Base-by-base conservation (phyloP, 2,113 vertebrate genomes). In the Egretta garzetta region DNA sequence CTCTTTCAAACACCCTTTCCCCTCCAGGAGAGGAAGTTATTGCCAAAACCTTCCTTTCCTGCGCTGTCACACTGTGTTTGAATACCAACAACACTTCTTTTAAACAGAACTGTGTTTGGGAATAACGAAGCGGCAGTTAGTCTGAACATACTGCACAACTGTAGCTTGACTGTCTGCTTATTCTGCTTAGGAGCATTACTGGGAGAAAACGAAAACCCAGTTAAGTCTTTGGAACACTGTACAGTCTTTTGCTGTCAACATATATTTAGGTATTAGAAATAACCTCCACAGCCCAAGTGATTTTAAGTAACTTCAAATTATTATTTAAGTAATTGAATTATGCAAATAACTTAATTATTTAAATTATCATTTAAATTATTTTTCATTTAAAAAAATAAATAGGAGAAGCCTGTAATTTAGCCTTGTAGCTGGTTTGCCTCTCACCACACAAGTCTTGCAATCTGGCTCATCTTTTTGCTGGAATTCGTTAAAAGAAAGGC, bases 401-500 rank as follows among this genome's bases (percentile, higher is more conserved):
- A n/a, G 27, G 11, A 91, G 16, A 62, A 23, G 58, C n/a, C 30
- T 50, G 55, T 58, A 63, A 71, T 72, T 74, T 39, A 67, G 82
- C 60, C 37, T 30, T 10, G 68, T 76, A 49, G 74, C 90, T 62
- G 50, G 24, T 82, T 37, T 81, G 75, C 79, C 88, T 90, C 90
- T 97, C 67, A 37, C 85, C 89, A 92, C 72, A 8, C 47, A 50
- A 85, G 85, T 33, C 85, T 89, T 50, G 68, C 85, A 80, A 92
- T 90, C 94, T 93, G 80, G 84, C 10, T 89, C 62, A 82, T 95
- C 94, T 91, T 97, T 96, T 85, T 94, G 86, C 66, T 90, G 88
- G 96, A 96, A 97, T 76, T 95, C 30, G 59, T 90, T 96, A 97
- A 97, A 98, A 98, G 97, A 98, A 98, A 98, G 98, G 96, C 97